Percentiles rank a stretch among this genome's conserved stretches.
Evolutionary conservation across 2,888 invertebrate species (phyloP).

Genomic region (Ichneumon xanthorius): DNA sequence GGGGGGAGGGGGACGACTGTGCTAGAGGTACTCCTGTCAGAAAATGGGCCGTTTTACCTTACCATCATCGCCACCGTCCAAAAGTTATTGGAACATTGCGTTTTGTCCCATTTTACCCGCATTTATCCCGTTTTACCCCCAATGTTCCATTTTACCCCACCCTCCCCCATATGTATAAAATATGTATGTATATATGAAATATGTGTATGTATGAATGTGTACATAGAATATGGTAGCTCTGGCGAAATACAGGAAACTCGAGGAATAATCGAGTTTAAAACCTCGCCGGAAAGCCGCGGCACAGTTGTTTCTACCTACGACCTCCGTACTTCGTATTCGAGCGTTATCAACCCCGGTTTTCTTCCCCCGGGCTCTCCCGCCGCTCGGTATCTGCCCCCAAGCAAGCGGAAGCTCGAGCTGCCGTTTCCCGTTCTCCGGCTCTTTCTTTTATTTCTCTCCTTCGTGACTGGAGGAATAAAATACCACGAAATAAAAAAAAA

Average conservation of each 20-base stretch:
- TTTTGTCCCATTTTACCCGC: too few species aligned
- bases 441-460: background rate
- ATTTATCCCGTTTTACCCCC: too few species aligned
- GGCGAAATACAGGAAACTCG: conserved; percentile 46
- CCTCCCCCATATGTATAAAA: background rate
- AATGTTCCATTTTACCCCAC: background rate
- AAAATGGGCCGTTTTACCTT: too few species aligned
- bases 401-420: conserved; percentile 27
- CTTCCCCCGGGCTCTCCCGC: conserved; percentile 42
- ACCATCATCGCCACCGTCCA: too few species aligned
- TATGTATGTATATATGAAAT: background rate
- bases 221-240: conserved; percentile 31
- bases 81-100: too few species aligned
- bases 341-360: conserved; percentile 29
- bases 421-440: conserved; percentile 15
- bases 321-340: conserved; percentile 35
- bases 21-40: too few species aligned
- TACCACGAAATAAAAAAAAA: background rate
- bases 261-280: conserved; percentile 76
- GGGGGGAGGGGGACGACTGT: too few species aligned
- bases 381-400: conserved; percentile 55
- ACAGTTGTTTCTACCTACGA: conserved; percentile 31
- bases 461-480: conserved; percentile 33
- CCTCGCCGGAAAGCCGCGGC: conserved; percentile 70
- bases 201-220: conserved; percentile 17